Percentiles rank a stretch among this genome's conserved stretches.
Evolutionary conservation across 2,797 vertebrate genomes (phyloP).

Genomic region (Sternarchorhynchus goeldii): DNA sequence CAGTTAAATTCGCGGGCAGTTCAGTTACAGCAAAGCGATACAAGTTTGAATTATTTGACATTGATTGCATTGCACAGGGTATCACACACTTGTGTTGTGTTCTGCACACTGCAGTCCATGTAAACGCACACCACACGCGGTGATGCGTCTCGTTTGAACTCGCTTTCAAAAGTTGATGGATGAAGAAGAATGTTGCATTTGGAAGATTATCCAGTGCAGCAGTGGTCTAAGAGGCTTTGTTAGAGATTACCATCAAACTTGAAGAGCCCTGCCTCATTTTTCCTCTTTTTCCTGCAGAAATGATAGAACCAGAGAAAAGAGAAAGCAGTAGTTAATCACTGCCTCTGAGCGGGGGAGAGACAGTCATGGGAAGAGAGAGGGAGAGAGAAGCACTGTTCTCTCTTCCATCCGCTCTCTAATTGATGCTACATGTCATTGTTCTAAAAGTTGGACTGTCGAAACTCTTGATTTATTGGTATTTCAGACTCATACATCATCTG

Average conservation of each 20-base stretch:
- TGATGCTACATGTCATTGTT: conserved; percentile 71
- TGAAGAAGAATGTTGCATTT: conserved; percentile 24
- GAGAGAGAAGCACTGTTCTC: conserved; percentile 37
- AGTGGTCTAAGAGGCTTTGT: conserved; percentile 37
- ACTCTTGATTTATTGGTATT: conserved; percentile 75
- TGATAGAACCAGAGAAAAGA: conserved; percentile 69
- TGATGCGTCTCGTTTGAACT: background rate
- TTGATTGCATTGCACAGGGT: no score
- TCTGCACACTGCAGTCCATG: background rate
- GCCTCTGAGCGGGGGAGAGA: conserved; percentile 47
- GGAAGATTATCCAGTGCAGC: conserved; percentile 12
- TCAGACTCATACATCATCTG: conserved; percentile 70
- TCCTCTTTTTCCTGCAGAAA: conserved; percentile 53
- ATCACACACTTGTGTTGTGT: no score
- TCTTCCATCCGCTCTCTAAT: conserved; percentile 61
- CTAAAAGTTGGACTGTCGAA: conserved; percentile 69
- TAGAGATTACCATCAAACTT: conserved; percentile 48
- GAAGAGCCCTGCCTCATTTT: conserved; percentile 47
- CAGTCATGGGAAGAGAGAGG: no score
- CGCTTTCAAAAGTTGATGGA: conserved; percentile 37
- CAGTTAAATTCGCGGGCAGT: no score
- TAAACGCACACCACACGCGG: background rate
- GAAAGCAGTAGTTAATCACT: conserved; percentile 71
- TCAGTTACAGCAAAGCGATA: no score
- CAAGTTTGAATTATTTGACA: no score